phyloP scores from a whole-genome alignment of 2,888 invertebrate genomes.

The Nomada flava region DNA sequence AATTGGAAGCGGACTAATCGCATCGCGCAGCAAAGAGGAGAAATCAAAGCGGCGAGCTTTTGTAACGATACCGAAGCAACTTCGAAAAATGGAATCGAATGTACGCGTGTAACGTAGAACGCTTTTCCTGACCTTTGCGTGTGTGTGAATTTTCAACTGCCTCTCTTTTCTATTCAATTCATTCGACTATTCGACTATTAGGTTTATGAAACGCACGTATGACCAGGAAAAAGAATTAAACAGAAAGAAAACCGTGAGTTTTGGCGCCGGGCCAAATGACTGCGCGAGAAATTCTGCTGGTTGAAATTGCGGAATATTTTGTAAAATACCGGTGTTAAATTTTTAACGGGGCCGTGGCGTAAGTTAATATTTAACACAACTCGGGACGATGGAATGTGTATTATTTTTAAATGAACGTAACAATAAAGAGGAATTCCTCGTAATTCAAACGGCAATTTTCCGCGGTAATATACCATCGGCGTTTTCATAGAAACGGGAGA shows the following conservation, averaged over 20 bases:
- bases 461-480: slow-evolving; percentile 6
- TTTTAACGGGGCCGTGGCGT: not conserved
- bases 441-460: slow-evolving; percentile 4
- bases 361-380: slow-evolving; percentile 4
- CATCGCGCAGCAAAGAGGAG: slow-evolving; percentile 45
- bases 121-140: not conserved
- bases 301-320: slow-evolving; percentile 36
- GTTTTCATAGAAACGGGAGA: slow-evolving; percentile 38
- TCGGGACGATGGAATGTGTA: not conserved
- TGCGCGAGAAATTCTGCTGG: not conserved
- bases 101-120: slow-evolving; percentile 22
- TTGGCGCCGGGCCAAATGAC: slow-evolving; percentile 48
- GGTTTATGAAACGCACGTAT: slow-evolving; percentile 38
- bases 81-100: slow-evolving; percentile 19
- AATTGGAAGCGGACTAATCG: slow-evolving; percentile 62
- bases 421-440: not conserved
- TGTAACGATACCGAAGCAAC: slow-evolving; percentile 42
- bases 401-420: slow-evolving; percentile 19
- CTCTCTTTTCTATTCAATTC: slow-evolving; percentile 35
- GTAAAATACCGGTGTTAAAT: slow-evolving; percentile 24
- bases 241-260: slow-evolving; percentile 38
- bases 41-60: slow-evolving; percentile 60
- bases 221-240: slow-evolving; percentile 17
- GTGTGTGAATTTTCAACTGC: not conserved
- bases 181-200: slow-evolving; percentile 14